Evolutionary conservation across 2,113 vertebrate species (phyloP), one percentile per base, ranked within the genome.

Genomic region (Centropus unirufus): DNA sequence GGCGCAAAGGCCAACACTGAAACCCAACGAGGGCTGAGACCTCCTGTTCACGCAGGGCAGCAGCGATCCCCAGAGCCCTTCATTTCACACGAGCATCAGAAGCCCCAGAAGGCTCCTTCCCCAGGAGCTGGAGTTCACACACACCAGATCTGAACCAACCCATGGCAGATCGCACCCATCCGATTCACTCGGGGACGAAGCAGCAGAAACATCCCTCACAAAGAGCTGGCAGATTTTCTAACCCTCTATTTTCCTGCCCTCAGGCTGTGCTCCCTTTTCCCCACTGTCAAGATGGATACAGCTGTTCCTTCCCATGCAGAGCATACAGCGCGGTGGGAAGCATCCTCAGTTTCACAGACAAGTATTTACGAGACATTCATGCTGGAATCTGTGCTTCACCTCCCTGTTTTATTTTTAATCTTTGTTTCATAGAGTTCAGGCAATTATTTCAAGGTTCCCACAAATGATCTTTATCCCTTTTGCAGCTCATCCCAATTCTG

Each of bases 391-490:
- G 52, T 27, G 55, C 67, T 80, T 96, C 90, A 88, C 90, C 75
- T 85, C 61, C 75, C 85, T 85, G 62, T 57, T 96, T 96, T 95
- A 91, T 89, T 96, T 96, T 95, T 96, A 82, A 94, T 86, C 76
- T 82, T 62, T 2, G 6, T 96, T 90, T 94, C 88, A 80, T 39
- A 88, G 85, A 92, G 88, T 90, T 86, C 83, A 86, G 76, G 61
- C 67, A 86, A 94, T 69, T 88, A 75, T 93, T 95, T 90, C 83
- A 92, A 92, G 90, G 93, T 85, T 83, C 76, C 83, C 8, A 3
- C 79, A 67, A 85, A 94, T 42, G 75, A 92, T 95, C 88, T 88
- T 91, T 74, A 88, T 90, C 86, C 92, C 75, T 80, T 93, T 81
- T 90, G 83, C 79, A 83, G 79, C 90, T 94, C 88, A 66, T 90